Percentiles rank a stretch among this genome's conserved stretches.
Evolutionary conservation across 2,888 invertebrate species (phyloP).

Genomic region (Polylopha cassiicola): DNA sequence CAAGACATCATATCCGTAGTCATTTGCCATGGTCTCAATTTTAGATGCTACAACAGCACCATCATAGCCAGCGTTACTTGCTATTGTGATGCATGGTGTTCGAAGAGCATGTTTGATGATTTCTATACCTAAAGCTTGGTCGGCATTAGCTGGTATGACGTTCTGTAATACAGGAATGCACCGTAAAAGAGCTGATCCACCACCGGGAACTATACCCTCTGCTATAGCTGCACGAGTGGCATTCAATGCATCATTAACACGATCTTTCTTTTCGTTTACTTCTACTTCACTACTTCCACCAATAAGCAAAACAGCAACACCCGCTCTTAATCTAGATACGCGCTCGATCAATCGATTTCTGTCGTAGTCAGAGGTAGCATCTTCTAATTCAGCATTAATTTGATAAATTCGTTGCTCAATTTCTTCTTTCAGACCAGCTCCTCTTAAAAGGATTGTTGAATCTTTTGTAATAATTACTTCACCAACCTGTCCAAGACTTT

Average conservation of each 20-base stretch:
- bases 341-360: conserved; percentile 93
- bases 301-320: conserved; percentile 84
- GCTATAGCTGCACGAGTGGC: conserved; percentile 96
- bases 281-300: conserved; percentile 94
- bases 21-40: conserved; percentile 84
- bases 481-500: conserved; percentile 89
- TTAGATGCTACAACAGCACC: conserved; percentile 93
- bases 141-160: conserved; percentile 81
- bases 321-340: conserved; percentile 90
- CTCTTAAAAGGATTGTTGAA: conserved; percentile 82
- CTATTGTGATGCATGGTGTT: conserved; percentile 92
- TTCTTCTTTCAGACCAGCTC: conserved; percentile 87
- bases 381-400: conserved; percentile 88
- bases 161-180: conserved; percentile 83
- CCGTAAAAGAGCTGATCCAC: conserved; percentile 91
- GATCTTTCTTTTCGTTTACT: conserved; percentile 96
- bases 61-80: conserved; percentile 93
- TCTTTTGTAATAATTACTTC: conserved; percentile 96
- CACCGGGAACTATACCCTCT: conserved; percentile 97
- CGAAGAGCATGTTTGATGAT: conserved; percentile 90
- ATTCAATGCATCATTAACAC: conserved; percentile 95
- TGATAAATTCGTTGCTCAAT: conserved; percentile 87
- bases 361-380: conserved; percentile 91
- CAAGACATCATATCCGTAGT: conserved; percentile 92
- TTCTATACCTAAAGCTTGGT: conserved; percentile 87